A percentile compares a stretch with the other conserved stretches of the same genome.
Conservation (phyloP, 2,888 invertebrate species). For the Dyspetes luteomarginatus region DNA sequence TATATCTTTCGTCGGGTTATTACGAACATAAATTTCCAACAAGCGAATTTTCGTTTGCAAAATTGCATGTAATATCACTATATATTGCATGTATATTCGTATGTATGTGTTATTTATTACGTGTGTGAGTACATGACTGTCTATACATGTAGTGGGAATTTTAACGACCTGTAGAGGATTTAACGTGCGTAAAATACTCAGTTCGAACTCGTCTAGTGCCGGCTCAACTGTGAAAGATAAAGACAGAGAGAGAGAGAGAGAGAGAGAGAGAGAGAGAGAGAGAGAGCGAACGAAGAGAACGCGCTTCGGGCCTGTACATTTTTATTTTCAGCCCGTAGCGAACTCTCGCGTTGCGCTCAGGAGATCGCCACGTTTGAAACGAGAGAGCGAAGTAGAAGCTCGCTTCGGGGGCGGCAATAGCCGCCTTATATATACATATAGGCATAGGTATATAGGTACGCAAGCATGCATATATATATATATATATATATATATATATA, state of each 20-base stretch:
- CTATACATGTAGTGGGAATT: constrained; percentile 2
- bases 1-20: background rate
- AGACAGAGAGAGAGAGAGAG: constrained; percentile 8
- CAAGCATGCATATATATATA: no score
- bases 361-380: constrained; percentile 35
- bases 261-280: constrained; percentile 14
- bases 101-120: background rate
- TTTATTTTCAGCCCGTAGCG: constrained; percentile 64
- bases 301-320: constrained; percentile 43
- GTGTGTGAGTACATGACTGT: background rate
- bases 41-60: background rate
- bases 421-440: constrained; percentile 25
- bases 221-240: constrained; percentile 45
- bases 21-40: background rate
- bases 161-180: constrained; percentile 22
- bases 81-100: background rate
- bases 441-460: background rate
- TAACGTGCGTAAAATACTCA: constrained; percentile 21
- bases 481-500: background rate
- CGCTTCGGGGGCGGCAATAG: constrained; percentile 48
- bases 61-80: background rate
- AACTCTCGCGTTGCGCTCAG: constrained; percentile 37
- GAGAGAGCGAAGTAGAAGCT: constrained; percentile 29
- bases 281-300: constrained; percentile 8
- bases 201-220: constrained; percentile 33